Base-by-base conservation (phyloP, 2,797 vertebrate genomes). In the Spea hammondii region DNA sequence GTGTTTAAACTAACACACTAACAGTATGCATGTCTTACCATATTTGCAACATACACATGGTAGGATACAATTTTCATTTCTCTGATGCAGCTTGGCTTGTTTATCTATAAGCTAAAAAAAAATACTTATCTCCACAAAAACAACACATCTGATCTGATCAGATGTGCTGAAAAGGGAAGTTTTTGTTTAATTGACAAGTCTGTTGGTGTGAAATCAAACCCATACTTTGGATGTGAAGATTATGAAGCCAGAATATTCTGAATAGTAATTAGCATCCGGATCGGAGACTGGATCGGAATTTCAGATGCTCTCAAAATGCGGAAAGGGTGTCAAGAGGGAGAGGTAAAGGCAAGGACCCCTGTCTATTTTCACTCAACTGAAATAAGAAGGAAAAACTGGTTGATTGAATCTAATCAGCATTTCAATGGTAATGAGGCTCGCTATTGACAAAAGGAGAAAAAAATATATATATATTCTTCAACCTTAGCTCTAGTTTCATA, bases 351-450 rank as follows among this genome's bases (percentile, higher is more conserved):
- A 83, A 85, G 46, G 32, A 73, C 75, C 79, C 65, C 74, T 77
- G 65, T 77, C 79, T 73, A 77, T 74, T 62, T 72, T 73, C 70
- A 82, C 69, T 69, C 74, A 82, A 77, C 65, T 53, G 57, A 54
- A 70, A 78, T 64, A 68, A 82, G 72, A 59, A 79, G 7, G 53
- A 47, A 73, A 74, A 73, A 60, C 51, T 79, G 64, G 54, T 65
- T 84, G 76, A 82, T 77, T 72, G 79, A 72, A 82, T 73, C 73
- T 73, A 75, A 74, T 77, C 65, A 82, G 79, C 70, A 76, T 79
- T 79, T 79, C 80, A 82, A 79, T 76, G 70, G 59, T 82, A 79
- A 84, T 76, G 65, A 76, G 60, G 6, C 66, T 74, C 62, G 70
- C 65, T 84, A 84, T 74, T 60, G 79, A 80, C 65, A 82, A 84